Conservation (phyloP, 2,888 invertebrate species). For the Craniophora ligustri region DNA sequence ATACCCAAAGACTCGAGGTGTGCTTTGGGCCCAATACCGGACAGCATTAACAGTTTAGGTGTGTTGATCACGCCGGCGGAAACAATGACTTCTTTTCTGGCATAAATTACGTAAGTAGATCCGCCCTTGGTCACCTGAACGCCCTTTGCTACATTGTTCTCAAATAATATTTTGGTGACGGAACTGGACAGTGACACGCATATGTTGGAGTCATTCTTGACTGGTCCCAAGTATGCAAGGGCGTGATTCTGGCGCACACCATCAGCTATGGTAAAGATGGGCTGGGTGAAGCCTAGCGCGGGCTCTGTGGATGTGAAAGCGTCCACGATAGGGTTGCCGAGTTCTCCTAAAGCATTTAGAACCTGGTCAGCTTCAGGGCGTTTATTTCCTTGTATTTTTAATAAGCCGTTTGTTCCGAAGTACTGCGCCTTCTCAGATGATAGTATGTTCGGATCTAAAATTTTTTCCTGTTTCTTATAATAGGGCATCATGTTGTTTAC, state of each 20-base stretch:
- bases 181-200: conserved; percentile 14
- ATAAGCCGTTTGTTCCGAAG: conserved; percentile 22
- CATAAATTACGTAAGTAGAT: conserved; percentile 13
- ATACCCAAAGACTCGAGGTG: conserved; percentile 27
- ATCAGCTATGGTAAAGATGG: conserved; percentile 8
- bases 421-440: neutral
- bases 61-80: conserved; percentile 21
- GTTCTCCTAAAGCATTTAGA: conserved; percentile 11
- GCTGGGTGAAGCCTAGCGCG: conserved; percentile 3
- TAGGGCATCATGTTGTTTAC: conserved; percentile 54
- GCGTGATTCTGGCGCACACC: conserved; percentile 11
- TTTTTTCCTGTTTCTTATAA: conserved; percentile 61
- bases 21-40: conserved; percentile 28
- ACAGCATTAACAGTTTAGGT: conserved; percentile 31
- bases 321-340: conserved; percentile 9
- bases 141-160: conserved; percentile 17
- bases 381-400: conserved; percentile 18
- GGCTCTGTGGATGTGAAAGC: conserved; percentile 12
- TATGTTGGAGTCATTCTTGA: conserved; percentile 6
- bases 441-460: conserved; percentile 48
- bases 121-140: conserved; percentile 21
- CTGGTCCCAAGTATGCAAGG: neutral
- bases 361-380: neutral
- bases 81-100: conserved; percentile 30
- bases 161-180: conserved; percentile 25